Percentiles rank a stretch among this genome's conserved stretches.
phyloP scores from a whole-genome alignment of 2,113 vertebrate genomes.

The Melanotaenia duboulayi region DNA sequence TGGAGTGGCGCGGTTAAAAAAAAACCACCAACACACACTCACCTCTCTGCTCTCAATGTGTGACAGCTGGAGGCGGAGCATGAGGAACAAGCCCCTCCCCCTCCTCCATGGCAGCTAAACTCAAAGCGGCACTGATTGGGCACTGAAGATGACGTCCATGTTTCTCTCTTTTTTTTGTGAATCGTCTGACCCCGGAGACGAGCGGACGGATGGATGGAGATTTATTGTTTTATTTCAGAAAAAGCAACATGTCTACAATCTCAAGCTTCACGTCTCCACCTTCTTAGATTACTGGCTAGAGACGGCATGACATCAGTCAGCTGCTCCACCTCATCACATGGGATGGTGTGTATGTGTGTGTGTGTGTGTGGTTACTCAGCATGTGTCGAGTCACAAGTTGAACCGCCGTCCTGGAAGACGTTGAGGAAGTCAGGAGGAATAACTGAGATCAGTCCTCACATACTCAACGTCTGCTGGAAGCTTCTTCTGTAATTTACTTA shows the following conservation, averaged over 20 bases:
- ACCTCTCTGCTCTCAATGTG: constrained; percentile 14
- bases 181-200: neutral
- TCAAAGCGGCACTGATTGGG: constrained; percentile 63
- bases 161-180: constrained; percentile 1
- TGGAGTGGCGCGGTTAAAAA: constrained; percentile 8
- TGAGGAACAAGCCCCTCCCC: constrained; percentile 29
- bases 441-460: constrained; percentile 7
- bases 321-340: neutral
- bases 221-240: no score
- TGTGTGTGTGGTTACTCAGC: neutral
- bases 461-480: no score
- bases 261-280: no score
- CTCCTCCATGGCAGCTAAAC: constrained; percentile 80
- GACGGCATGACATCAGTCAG: no score
- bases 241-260: no score
- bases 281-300: no score
- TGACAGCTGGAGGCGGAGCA: constrained; percentile 36
- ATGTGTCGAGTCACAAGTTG: no score
- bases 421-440: no score
- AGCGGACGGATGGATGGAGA: no score
- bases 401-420: no score
- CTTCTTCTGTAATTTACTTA: no score
- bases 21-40: no score
- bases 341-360: neutral
- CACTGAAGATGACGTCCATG: constrained; percentile 1